Evolutionary conservation across 2,888 invertebrate genomes (phyloP), one percentile per base, ranked within the genome.

Genomic region (Podabrus alpinus): DNA sequence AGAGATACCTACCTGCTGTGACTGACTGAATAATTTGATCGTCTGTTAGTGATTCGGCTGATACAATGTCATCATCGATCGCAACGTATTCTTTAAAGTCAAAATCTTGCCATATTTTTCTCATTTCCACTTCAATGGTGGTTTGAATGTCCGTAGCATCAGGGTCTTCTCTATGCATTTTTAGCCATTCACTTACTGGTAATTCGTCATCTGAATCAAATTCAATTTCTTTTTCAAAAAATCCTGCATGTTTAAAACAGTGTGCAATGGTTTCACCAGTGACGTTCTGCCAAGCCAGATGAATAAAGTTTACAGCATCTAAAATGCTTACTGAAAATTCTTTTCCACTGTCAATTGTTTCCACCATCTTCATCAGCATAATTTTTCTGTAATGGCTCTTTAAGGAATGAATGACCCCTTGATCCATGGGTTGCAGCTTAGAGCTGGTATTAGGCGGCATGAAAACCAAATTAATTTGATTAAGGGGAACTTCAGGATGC

Each of bases 401-500:
- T 16, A 79, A 67, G 71, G 74, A 68, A 61, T 75, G 72, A 25
- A 81, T 82, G 4, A 80, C 72, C n/a, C 80, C 77, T 73, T 79
- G 77, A 66, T 80, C 80, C 78, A 79, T 73, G 7, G 29, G 29
- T 11, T 29, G 29, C 11, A 29, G 29, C 7, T 9, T 11, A 9
- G 29, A 29, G 7, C 9, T 29, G 29, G 29, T 29, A 29, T 29
- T 29, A 29, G 29, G 29, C 9, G 29, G 29, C 7, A 29, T 7
- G 11, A 29, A 29, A 9, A 13, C 80, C 83, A 60, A n/a, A n/a
- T 60, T 60, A 11, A 60, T 15, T 7, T n/a, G 9, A 7, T 60
- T n/a, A 10, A 15, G n/a, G n/a, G 13, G n/a, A 60, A 15, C 60
- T 60, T 83, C 73, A 84, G 83, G n/a, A n/a, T n/a, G n/a, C n/a